Evolutionary conservation across 1,140 invertebrate species (phyloP).

Genomic region (Mesaphorura yosii): DNA sequence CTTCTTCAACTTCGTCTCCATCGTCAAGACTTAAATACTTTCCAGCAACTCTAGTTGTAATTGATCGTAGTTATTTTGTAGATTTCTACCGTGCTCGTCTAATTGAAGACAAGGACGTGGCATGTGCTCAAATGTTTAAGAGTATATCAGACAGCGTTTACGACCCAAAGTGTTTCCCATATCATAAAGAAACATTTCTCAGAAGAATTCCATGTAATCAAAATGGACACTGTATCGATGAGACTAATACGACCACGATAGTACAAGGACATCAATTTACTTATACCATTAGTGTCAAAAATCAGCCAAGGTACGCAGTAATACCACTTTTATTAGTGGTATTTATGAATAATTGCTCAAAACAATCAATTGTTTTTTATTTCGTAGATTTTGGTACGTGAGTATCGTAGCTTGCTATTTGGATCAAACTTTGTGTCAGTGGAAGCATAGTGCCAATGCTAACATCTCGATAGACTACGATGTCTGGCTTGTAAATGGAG

Average conservation of each 20-base stretch:
- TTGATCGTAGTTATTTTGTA: conserved; percentile 74
- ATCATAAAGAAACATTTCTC: conserved; percentile 68
- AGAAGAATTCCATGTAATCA: conserved; percentile 73
- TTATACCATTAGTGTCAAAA: conserved; percentile 75
- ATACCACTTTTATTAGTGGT: background rate
- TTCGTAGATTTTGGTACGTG: conserved; percentile 87
- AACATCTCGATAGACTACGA: conserved; percentile 63
- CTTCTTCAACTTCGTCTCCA: background rate
- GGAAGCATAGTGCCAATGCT: conserved; percentile 60
- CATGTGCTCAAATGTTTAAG: conserved; percentile 74
- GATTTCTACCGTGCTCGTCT: conserved; percentile 73
- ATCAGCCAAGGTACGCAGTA: conserved; percentile 63
- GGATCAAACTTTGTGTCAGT: conserved; percentile 61
- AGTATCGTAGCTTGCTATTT: conserved; percentile 84
- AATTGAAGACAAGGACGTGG: conserved; percentile 46
- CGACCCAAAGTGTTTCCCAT: conserved; percentile 67
- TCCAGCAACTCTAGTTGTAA: conserved; percentile 69
- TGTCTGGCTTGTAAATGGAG: conserved; percentile 91
- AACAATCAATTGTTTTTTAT: too few species aligned
- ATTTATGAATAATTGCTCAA: too few species aligned
- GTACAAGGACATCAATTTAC: conserved; percentile 83
- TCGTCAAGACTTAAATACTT: too few species aligned
- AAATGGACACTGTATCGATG: conserved; percentile 68
- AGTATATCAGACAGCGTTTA: conserved; percentile 64
- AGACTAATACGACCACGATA: conserved; percentile 72